These are phyloP conservation scores for Nomada ferruginata DNA, from an alignment of 2,888 invertebrate genomes.

Conservation along the genomic window DNA sequence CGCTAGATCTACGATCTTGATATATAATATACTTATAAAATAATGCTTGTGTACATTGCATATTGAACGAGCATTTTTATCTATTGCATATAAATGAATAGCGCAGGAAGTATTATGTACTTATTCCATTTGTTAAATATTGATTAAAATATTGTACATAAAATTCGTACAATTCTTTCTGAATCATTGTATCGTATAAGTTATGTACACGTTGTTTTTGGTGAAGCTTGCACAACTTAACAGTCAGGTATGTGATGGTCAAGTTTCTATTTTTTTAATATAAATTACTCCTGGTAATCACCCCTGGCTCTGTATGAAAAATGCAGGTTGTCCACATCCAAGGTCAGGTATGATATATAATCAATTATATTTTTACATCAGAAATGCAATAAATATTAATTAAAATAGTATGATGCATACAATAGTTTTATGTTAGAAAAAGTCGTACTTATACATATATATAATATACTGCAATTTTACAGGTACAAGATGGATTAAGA, in stretches of 20 bases:
- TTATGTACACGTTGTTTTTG: background rate
- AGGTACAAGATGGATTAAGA: background rate
- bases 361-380: background rate
- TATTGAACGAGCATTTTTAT: slow-evolving; percentile 52
- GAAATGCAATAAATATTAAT: background rate
- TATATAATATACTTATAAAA: slow-evolving; percentile 46
- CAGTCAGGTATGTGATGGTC: too few relatives aligned
- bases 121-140: slow-evolving; percentile 82
- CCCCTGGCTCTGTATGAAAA: background rate
- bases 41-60: slow-evolving; percentile 78
- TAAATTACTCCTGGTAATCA: background rate
- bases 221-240: background rate
- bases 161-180: slow-evolving; percentile 24
- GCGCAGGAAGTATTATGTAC: slow-evolving; percentile 79
- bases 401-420: background rate
- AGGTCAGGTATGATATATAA: background rate
- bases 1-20: slow-evolving; percentile 54
- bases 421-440: background rate
- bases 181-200: background rate
- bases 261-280: background rate
- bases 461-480: too few relatives aligned
- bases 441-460: too few relatives aligned
- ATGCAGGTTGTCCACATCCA: background rate
- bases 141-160: slow-evolving; percentile 79
- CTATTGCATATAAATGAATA: slow-evolving; percentile 39